Evolutionary conservation across 92 coral and sea anemone species (phyloP).

Genomic region (Porites rus): DNA sequence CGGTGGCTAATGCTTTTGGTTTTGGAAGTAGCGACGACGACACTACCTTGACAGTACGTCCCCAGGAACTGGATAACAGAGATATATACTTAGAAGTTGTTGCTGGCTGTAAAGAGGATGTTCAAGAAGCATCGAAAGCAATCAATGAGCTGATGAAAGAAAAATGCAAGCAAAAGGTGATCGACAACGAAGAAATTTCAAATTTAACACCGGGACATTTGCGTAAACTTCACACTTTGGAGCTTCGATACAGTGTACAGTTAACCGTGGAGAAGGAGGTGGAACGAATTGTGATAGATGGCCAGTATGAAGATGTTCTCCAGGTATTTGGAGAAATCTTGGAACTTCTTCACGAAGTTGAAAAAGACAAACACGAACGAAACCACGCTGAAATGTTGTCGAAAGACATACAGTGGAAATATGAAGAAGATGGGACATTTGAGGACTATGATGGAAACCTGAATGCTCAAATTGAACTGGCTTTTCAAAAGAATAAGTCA

Average conservation of each 20-base stretch:
- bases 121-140: slow-evolving; percentile 42
- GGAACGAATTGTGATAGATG: slow-evolving; percentile 40
- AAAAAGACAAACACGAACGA: slow-evolving; percentile 34
- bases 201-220: slow-evolving; percentile 11
- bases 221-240: slow-evolving; percentile 28
- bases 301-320: slow-evolving; percentile 41
- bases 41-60: not conserved
- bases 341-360: slow-evolving; percentile 34
- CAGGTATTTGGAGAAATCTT: slow-evolving; percentile 20
- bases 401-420: slow-evolving; percentile 52
- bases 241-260: slow-evolving; percentile 19
- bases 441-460: slow-evolving; percentile 20
- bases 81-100: slow-evolving; percentile 8
- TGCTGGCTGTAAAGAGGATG: slow-evolving; percentile 32
- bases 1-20: not conserved
- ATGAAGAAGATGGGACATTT: slow-evolving; percentile 20
- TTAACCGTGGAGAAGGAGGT: slow-evolving; percentile 19
- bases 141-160: slow-evolving; percentile 34
- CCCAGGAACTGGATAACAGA: not conserved
- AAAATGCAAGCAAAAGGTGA: slow-evolving; percentile 34
- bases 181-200: slow-evolving; percentile 24
- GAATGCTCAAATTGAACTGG: slow-evolving; percentile 65
- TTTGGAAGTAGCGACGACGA: not conserved
- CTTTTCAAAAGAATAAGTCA: not conserved
- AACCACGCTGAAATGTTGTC: slow-evolving; percentile 51